phyloP scores from a whole-genome alignment of 2,888 invertebrate genomes.

The Oxystoma pomonae region DNA sequence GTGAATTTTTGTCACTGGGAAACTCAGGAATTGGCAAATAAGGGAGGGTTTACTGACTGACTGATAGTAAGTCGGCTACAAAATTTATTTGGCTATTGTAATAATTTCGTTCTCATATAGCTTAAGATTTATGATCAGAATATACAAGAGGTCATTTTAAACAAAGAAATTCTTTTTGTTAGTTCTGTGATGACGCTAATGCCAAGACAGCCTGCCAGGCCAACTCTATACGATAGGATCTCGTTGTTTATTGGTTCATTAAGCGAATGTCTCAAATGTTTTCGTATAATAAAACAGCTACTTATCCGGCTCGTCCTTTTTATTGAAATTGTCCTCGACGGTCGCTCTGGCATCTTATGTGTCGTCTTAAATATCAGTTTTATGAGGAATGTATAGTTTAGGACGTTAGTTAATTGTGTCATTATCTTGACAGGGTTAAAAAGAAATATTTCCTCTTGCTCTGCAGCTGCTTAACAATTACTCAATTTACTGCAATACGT shows the following conservation, averaged over 20 bases:
- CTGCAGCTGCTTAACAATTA: background rate
- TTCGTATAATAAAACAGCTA: conserved; percentile 16
- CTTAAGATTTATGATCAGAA: background rate
- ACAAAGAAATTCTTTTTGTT: conserved; percentile 5
- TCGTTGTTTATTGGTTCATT: conserved; percentile 23
- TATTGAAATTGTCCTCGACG: background rate
- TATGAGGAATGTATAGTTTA: background rate
- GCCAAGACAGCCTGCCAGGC: conserved; percentile 4
- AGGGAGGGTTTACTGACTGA: no score
- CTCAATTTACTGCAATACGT: no score
- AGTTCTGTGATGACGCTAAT: conserved; percentile 5
- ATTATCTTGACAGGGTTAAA: background rate
- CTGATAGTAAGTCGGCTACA: no score
- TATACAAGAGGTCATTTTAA: conserved; percentile 1
- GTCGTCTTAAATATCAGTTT: background rate
- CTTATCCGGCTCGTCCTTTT: conserved; percentile 2
- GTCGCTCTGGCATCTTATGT: background rate
- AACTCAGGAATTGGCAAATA: no score
- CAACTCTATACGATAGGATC: conserved; percentile 13
- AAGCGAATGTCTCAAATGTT: conserved; percentile 19
- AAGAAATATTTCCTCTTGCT: background rate
- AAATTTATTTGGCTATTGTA: no score
- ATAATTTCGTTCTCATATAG: no score
- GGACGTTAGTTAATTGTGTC: background rate
- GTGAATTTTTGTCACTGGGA: no score